Evolutionary conservation across 2,888 invertebrate genomes (phyloP), one percentile per base, ranked within the genome.

Genomic region (Drosophila meridionalis): DNA sequence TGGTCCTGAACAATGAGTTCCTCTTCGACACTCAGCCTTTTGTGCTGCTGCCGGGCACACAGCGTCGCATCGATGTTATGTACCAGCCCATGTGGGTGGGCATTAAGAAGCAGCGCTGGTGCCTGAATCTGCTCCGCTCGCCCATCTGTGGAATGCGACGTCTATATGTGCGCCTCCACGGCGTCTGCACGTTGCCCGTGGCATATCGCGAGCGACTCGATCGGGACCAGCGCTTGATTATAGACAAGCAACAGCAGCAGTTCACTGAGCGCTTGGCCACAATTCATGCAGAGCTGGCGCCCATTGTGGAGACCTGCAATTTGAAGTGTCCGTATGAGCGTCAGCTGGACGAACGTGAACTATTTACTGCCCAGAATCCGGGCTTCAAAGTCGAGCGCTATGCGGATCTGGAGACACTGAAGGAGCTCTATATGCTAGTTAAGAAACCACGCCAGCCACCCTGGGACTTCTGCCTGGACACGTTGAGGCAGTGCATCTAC

Each of bases 1-100:
- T 43, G 45, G 42, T 65, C 0, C 14, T 8, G 2, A 81, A 80
- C 20, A 42, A 70, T 0, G 91, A 92, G 42, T 83, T 91, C 59
- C 1, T 91, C 0, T 91, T 91, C 32, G 80, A 92, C 28, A 32
- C 38, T 2, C 61, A 60, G 0, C 76, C 80, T 0, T 91, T 91
- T 61, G 78, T 84, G 0, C 55, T 91, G 26, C 53, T 78, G 12
- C 78, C 89, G 0, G 76, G 73, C 0, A 62, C 79, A 4, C 4
- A n/a, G 2, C 76, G 78, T 0, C 72, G 80, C 34, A 61, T 92
- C 5, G 69, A 76, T 12, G 82, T 90, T 2, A 64, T 83, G 50
- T 91, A 73, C 52, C 83, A 82, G 48, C 92, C 91, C 4, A 72
- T 67, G 6, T 30, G 9, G 0, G 92, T 91, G n/a, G 77, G 77